Percentiles rank a stretch among this genome's conserved stretches.
Evolutionary conservation across 2,797 vertebrate species (phyloP).

Genomic region (Decapterus maruadsi): DNA sequence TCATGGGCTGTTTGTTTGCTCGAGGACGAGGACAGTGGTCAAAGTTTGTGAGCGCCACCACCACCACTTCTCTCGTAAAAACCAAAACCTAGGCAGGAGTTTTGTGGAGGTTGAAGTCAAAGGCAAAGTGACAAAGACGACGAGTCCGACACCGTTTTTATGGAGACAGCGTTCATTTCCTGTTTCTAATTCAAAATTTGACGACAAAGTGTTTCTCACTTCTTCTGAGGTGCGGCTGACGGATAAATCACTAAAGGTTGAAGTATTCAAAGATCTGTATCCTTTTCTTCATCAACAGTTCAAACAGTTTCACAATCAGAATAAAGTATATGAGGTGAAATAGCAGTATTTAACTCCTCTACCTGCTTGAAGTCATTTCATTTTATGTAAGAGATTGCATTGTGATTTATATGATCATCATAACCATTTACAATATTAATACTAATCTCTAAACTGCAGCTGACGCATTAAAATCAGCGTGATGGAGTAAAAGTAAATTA

Average conservation of each 20-base stretch:
- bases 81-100: conserved; percentile 40
- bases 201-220: not conserved
- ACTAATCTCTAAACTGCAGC: no score
- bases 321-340: not conserved
- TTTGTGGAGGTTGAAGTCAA: conserved; percentile 59
- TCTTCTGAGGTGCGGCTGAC: not conserved
- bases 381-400: not conserved
- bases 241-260: not conserved
- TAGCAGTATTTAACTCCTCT: not conserved
- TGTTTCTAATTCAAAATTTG: not conserved
- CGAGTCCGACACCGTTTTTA: not conserved
- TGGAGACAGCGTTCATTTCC: not conserved
- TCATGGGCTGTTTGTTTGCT: conserved; percentile 60
- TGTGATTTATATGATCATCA: not conserved
- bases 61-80: conserved; percentile 34
- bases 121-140: conserved; percentile 43
- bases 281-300: not conserved
- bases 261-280: not conserved
- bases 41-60: conserved; percentile 51
- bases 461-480: no score
- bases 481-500: no score
- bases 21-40: conserved; percentile 62
- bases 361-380: not conserved
- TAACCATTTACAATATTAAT: not conserved
- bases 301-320: not conserved